A percentile compares a stretch with the other conserved stretches of the same genome.
Conservation (phyloP, 2,113 vertebrate genomes). For the Peucedramus taeniatus region DNA sequence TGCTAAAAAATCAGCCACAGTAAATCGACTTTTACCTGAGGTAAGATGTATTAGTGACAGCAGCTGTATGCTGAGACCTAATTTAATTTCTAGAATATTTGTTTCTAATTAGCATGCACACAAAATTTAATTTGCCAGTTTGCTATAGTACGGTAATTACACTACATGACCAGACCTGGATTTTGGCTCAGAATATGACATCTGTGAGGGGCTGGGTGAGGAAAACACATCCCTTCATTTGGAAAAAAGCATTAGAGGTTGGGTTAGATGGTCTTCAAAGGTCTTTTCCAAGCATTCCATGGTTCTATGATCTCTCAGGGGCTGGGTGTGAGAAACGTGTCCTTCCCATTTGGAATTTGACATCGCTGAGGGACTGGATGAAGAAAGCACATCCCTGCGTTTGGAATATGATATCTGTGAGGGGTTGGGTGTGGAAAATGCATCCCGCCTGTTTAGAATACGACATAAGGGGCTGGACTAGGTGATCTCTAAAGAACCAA, state of each 20-base stretch:
- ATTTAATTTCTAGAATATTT: neutral
- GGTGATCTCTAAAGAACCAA: neutral
- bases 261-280: neutral
- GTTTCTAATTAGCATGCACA: neutral
- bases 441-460: neutral
- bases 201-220: neutral
- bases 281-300: neutral
- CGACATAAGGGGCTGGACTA: neutral
- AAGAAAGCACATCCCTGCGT: accelerated
- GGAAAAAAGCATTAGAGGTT: neutral
- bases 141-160: neutral
- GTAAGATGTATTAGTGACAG: neutral
- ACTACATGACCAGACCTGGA: accelerated
- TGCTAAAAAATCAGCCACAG: neutral
- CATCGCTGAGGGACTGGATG: neutral
- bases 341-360: accelerated
- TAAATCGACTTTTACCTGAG: neutral
- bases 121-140: neutral
- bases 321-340: neutral
- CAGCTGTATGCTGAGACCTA: neutral
- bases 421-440: neutral
- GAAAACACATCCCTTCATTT: neutral
- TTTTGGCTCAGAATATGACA: accelerated
- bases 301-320: neutral
- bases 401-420: neutral